Percentiles rank a stretch among this genome's conserved stretches.
Conservation (phyloP, 2,888 invertebrate genomes). For the Tuta absoluta region DNA sequence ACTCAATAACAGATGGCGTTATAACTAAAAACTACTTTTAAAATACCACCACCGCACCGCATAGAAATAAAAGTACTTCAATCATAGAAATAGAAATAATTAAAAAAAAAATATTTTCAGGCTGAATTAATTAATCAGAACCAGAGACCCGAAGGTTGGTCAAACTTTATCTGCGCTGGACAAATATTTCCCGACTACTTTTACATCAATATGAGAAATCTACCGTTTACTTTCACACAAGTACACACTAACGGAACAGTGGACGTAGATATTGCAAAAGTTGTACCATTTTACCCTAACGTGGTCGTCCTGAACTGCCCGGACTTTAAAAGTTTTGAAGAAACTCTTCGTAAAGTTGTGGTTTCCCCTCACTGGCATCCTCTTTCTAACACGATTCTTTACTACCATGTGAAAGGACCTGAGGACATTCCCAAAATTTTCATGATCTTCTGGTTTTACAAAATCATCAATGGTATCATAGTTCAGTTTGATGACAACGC, state of each 20-base stretch:
- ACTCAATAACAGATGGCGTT: not conserved
- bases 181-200: constrained; percentile 54
- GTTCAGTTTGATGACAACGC: constrained; percentile 50
- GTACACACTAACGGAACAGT: constrained; percentile 43
- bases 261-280: constrained; percentile 51
- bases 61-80: too few relatives aligned
- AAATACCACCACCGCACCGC: too few relatives aligned
- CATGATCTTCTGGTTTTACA: constrained; percentile 62
- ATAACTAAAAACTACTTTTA: not conserved
- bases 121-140: constrained; percentile 50
- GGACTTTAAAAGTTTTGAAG: constrained; percentile 53
- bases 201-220: constrained; percentile 44
- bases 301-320: constrained; percentile 51
- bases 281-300: constrained; percentile 55
- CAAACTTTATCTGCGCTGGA: constrained; percentile 57
- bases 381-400: constrained; percentile 54
- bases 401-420: constrained; percentile 45
- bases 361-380: constrained; percentile 61
- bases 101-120: constrained; percentile 40
- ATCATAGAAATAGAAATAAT: too few relatives aligned
- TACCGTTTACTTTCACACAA: constrained; percentile 49
- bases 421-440: constrained; percentile 54
- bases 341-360: constrained; percentile 49
- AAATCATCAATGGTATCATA: constrained; percentile 54
- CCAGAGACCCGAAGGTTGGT: constrained; percentile 59